Base-by-base conservation (phyloP, 2,888 invertebrate genomes). In the Gisinianus flammeolus region DNA sequence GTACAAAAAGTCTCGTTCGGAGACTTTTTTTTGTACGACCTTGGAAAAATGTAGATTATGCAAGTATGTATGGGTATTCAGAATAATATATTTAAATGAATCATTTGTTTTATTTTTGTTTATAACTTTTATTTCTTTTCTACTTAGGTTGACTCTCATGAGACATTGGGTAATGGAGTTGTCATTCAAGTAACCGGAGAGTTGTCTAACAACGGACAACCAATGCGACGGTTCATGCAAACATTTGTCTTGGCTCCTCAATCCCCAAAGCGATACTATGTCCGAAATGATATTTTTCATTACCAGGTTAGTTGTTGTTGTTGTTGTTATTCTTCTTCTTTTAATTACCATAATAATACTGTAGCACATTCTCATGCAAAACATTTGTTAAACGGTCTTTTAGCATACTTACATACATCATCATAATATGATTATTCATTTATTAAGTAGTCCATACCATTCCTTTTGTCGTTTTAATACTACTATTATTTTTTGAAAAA, bases 261-360 rank as follows among this genome's bases (percentile, higher is more conserved):
- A 89, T 93, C 95, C 78, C 96, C 97, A 79, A 97, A 96, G 90
- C 96, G 97, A 89, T 98, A 97, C 90, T 98, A 98, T 88, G 98
- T 98, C 80, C 96, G 97, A 88, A 98, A 98, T 88, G 98, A 98
- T 89, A 98, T 98, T 88, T 98, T 98, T 89, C 94, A 97, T 83
- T 98, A 98, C 88, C 97, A 97, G 91, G 96, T 91, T 81, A 80
- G 76, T 72, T 35, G 35, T 30, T 30, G 16, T 26, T 64, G 28
- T 26, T 64, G 26, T 10, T 26, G 26, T 64, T 6, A 28, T 64
- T 3, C 1, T 22, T 10, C 12, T 64, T 24, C 2, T 26, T 24
- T 64, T 10, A 64, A 4, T 64, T 64, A 64, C 3, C 64, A 4
- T 5, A 24, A 22, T 6, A 58, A 24, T 58, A 24, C 24, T 58